phyloP scores from a whole-genome alignment of 2,888 invertebrate genomes.

The Lycaena phlaeas region DNA sequence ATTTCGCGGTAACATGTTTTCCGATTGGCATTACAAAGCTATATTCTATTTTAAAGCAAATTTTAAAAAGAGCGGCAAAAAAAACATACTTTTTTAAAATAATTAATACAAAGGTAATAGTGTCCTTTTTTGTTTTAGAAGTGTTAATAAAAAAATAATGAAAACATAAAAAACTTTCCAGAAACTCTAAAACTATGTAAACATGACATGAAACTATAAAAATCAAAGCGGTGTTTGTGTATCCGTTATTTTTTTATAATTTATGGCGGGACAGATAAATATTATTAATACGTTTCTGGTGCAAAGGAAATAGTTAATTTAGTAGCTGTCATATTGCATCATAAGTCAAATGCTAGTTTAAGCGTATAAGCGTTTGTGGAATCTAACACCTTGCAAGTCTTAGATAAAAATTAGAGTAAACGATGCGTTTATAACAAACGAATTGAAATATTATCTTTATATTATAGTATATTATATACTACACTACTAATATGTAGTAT shows the following conservation, averaged over 20 bases:
- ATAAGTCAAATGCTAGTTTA: constrained; percentile 1
- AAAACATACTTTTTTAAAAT: too few relatives aligned
- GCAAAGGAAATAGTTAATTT: constrained; percentile 7
- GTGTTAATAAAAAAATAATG: too few relatives aligned
- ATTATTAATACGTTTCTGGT: constrained; percentile 3
- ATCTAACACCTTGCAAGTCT: too few relatives aligned
- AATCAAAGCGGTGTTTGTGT: background rate
- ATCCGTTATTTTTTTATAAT: background rate
- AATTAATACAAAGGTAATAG: too few relatives aligned
- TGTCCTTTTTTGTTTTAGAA: too few relatives aligned
- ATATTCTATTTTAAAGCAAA: background rate
- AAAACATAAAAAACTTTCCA: background rate
- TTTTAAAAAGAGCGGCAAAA: background rate
- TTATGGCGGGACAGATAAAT: constrained; percentile 4
- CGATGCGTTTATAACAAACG: too few relatives aligned
- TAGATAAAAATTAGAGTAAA: too few relatives aligned
- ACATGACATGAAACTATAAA: background rate
- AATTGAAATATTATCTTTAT: too few relatives aligned
- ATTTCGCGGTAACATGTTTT: constrained; percentile 3
- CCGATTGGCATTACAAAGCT: background rate
- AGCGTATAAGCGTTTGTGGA: constrained; percentile 1
- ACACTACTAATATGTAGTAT: too few relatives aligned
- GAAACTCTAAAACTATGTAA: too few relatives aligned
- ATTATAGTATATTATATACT: too few relatives aligned
- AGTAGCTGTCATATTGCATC: constrained; percentile 3